phyloP scores from a whole-genome alignment of 2,888 invertebrate genomes.

The Cremastobaeus sp. region DNA sequence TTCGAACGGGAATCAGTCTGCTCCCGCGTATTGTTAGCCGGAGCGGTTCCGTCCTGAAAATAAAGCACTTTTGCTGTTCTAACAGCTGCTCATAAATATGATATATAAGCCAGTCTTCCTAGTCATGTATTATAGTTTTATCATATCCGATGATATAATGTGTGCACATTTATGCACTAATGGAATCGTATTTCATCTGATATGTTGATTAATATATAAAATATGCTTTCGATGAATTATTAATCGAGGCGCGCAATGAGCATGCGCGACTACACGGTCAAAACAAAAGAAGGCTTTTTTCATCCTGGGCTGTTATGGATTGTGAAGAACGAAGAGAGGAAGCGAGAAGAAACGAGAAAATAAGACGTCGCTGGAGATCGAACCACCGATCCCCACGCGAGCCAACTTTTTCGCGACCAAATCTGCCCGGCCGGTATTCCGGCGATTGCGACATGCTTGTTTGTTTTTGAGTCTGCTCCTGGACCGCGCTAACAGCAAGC shows the following conservation, averaged over 20 bases:
- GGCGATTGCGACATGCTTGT: slow-evolving; percentile 61
- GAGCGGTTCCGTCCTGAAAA: slow-evolving; percentile 47
- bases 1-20: slow-evolving; percentile 44
- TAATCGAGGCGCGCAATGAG: no score
- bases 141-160: slow-evolving; percentile 36
- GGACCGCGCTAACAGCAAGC: slow-evolving; percentile 65
- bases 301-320: no score
- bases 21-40: slow-evolving; percentile 42
- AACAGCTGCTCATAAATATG: slow-evolving; percentile 60
- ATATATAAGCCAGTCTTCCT: slow-evolving; percentile 40
- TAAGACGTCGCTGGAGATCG: no score
- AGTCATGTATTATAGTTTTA: slow-evolving; percentile 52
- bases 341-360: no score
- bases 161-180: slow-evolving; percentile 36
- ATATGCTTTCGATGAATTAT: no score
- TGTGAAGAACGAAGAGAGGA: not conserved
- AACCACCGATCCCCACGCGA: slow-evolving; percentile 48
- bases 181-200: slow-evolving; percentile 18
- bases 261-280: no score
- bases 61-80: slow-evolving; percentile 56
- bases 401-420: slow-evolving; percentile 57
- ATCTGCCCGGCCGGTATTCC: slow-evolving; percentile 40
- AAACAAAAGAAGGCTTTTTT: no score
- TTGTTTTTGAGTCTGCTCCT: slow-evolving; percentile 61
- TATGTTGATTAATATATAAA: not conserved